These are phyloP conservation scores for Ephestia elutella DNA, from an alignment of 1,140 invertebrate genomes.

Conservation along the genomic window DNA sequence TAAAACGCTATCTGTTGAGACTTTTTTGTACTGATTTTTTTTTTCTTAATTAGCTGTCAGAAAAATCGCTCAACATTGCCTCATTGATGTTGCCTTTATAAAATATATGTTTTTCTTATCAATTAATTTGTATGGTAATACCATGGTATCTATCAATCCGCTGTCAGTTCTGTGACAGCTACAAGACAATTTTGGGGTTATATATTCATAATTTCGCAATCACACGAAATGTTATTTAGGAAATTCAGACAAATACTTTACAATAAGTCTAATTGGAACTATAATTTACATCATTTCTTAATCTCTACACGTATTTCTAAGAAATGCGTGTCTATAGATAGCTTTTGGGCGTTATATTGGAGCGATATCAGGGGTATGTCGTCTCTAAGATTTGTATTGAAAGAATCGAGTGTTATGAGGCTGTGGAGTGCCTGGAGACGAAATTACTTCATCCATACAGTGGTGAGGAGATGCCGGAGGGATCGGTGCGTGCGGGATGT, in stretches of 20 bases:
- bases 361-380: slow-evolving; percentile 24
- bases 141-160: too few species aligned
- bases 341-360: slow-evolving; percentile 15
- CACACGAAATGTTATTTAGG: slow-evolving; percentile 38
- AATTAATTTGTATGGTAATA: too few species aligned
- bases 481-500: slow-evolving; percentile 50
- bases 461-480: slow-evolving; percentile 43
- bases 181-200: slow-evolving; percentile 37
- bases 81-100: too few species aligned
- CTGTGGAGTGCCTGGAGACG: slow-evolving; percentile 54
- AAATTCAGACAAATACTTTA: slow-evolving; percentile 37
- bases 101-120: too few species aligned
- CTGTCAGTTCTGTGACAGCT: too few species aligned
- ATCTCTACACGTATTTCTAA: slow-evolving; percentile 18
- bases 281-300: slow-evolving; percentile 21
- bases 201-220: slow-evolving; percentile 40
- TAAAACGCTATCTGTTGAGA: too few species aligned
- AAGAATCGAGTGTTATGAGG: slow-evolving; percentile 38
- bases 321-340: slow-evolving; percentile 24
- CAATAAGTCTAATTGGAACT: slow-evolving; percentile 18
- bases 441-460: slow-evolving; percentile 39
- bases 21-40: too few species aligned
- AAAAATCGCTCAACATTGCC: too few species aligned
- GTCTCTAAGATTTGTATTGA: slow-evolving; percentile 33
- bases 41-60: too few species aligned